Base-by-base conservation (phyloP, 2,888 invertebrate species). In the Lasioglossum figueresi region DNA sequence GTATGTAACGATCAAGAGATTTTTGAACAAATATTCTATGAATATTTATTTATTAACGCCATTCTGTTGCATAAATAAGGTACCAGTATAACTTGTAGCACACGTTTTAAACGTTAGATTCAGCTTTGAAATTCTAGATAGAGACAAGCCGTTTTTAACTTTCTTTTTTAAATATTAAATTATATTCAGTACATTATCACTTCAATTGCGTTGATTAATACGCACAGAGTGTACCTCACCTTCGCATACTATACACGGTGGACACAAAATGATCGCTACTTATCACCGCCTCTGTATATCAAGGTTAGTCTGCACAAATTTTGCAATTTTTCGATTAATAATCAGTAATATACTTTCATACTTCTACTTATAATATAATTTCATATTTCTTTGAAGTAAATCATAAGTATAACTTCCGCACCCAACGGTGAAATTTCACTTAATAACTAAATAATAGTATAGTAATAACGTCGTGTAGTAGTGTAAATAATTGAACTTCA, bases 251-350 rank as follows among this genome's bases (percentile, higher is more conserved):
- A 89, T 84, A 85, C 80, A 88, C 84, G 87, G 71, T 80, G 90
- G 83, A 80, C 85, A 79, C 77, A 89, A 91, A 91, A 91, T 88
- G 88, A 91, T 90, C 90, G 91, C 86, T 90, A 91, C 89, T 88
- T 91, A 83, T 89, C 91, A 92, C 92, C 89, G 91, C 89, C 89
- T 90, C 89, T 91, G 81, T 88, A 86, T 88, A 87, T 86, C 88
- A 92, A 93, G 92, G 93, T 93, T 91, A 93, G 93, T 93, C 83
- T 87, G 90, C 90, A 91, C 92, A 89, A 73, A 80, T 77, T 84
- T 82, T 43, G 45, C 89, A 87, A 82, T 83, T 72, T 63, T 79
- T 70, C 43, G 3, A 71, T 48, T 73, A 68, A 63, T 63, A 34
- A 59, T 71, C 14, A 74, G 43, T 73, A 79, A 86, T 78, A 70